A percentile compares a stretch with the other conserved stretches of the same genome.
Conservation (phyloP, 2,888 invertebrate genomes). For the Coecobrya sp. region DNA sequence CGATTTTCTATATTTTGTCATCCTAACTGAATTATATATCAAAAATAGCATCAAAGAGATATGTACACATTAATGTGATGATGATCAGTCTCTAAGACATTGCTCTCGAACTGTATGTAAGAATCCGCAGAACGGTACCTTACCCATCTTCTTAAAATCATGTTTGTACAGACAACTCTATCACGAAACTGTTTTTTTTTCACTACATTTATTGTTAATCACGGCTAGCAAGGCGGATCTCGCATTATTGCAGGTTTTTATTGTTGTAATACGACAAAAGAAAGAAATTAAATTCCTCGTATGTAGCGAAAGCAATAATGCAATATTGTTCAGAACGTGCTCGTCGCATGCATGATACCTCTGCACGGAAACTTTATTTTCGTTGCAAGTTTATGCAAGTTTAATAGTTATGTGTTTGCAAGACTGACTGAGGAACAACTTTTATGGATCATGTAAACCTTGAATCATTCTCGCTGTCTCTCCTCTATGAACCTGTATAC, state of each 20-base stretch:
- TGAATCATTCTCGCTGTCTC: not conserved
- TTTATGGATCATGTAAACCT: slow-evolving; percentile 23
- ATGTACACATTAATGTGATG: too few species aligned
- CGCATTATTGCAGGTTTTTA: slow-evolving; percentile 12
- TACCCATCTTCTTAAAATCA: too few species aligned
- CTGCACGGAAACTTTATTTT: not conserved
- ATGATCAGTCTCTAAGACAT: too few species aligned
- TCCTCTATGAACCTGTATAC: slow-evolving; percentile 3
- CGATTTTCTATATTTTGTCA: too few species aligned
- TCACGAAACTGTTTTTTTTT: not conserved
- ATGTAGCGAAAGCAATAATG: not conserved
- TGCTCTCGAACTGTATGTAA: too few species aligned
- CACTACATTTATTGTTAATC: slow-evolving; percentile 21
- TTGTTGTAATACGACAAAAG: slow-evolving; percentile 19
- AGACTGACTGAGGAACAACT: slow-evolving; percentile 2
- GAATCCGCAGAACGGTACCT: too few species aligned
- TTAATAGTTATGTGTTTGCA: slow-evolving; percentile 42
- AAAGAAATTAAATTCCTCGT: not conserved
- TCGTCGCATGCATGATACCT: not conserved
- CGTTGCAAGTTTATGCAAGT: slow-evolving; percentile 16
- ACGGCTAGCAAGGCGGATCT: slow-evolving; percentile 40
- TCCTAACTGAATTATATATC: too few species aligned
- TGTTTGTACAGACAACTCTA: not conserved
- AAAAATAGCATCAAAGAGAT: too few species aligned
- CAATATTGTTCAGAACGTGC: not conserved